Evolutionary conservation across 2,888 invertebrate genomes (phyloP).

Genomic region (Eueremaeus valkanovi): DNA sequence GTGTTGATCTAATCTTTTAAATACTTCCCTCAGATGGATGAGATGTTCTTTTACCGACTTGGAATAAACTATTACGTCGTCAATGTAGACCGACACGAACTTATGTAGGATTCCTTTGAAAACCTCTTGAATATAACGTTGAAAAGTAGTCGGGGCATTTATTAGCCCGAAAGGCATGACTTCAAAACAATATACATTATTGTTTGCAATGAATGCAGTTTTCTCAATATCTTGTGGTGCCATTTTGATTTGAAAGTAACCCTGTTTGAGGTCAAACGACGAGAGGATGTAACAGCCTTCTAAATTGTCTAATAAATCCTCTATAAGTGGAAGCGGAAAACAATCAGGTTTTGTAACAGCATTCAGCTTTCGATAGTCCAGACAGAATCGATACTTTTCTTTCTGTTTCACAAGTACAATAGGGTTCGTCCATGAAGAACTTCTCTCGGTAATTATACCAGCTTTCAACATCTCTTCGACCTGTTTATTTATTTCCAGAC

Average conservation of each 20-base stretch:
- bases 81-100: conserved; percentile 39
- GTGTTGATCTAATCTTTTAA: background rate
- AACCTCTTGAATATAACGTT: conserved; percentile 47
- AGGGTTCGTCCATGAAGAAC: background rate
- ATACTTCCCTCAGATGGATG: background rate
- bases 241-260: conserved; percentile 39
- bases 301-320: conserved; percentile 30
- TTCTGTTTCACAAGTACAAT: conserved; percentile 36
- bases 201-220: conserved; percentile 47
- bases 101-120: conserved; percentile 32
- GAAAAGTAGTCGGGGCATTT: conserved; percentile 48
- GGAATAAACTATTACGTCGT: conserved; percentile 36
- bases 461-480: background rate
- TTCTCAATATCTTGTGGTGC: conserved; percentile 42
- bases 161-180: too few relatives aligned
- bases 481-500: background rate
- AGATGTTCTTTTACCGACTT: background rate
- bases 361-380: conserved; percentile 40
- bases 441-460: background rate
- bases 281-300: background rate
- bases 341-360: conserved; percentile 26
- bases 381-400: background rate
- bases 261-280: background rate
- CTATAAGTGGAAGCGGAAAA: conserved; percentile 22
- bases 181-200: conserved; percentile 47